Conservation (phyloP, 2,113 vertebrate species). For the Phrynosoma blainvillii region DNA sequence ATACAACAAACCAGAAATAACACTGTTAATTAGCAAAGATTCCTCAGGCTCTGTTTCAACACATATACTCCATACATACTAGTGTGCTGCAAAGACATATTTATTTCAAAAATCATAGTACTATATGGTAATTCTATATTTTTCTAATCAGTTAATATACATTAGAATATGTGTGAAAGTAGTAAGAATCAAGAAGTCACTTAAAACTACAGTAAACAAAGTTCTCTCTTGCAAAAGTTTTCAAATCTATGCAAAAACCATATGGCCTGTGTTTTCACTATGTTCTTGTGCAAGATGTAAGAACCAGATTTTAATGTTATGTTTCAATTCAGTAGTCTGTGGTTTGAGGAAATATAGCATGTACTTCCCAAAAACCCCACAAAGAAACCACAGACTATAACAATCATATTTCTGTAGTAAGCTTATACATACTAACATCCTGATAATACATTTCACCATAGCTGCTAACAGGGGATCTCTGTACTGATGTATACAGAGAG, state of each 20-base stretch:
- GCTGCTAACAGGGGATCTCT: background rate
- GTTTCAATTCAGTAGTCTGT: slow-evolving; percentile 37
- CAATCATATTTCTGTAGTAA: background rate
- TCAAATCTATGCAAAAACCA: slow-evolving; percentile 53
- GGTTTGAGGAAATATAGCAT: background rate
- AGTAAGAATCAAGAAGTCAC: slow-evolving; percentile 54
- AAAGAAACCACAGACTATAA: background rate
- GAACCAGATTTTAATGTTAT: slow-evolving; percentile 42
- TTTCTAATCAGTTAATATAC: background rate
- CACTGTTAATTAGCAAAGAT: background rate
- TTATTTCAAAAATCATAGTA: background rate
- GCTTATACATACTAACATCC: background rate
- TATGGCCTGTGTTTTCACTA: slow-evolving; percentile 52
- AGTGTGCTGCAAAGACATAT: background rate
- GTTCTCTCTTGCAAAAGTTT: slow-evolving; percentile 40
- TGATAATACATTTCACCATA: background rate
- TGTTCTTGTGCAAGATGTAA: slow-evolving; percentile 56
- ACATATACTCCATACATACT: background rate
- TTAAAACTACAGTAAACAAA: slow-evolving; percentile 49
- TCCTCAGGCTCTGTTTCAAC: background rate
- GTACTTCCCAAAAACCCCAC: background rate
- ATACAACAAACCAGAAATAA: background rate
- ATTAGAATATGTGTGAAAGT: slow-evolving; percentile 60
- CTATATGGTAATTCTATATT: background rate
- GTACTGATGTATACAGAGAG: background rate